Percentiles rank a stretch among this genome's conserved stretches.
phyloP scores from a whole-genome alignment of 2,888 invertebrate genomes.

The Drosophila neotestacea region DNA sequence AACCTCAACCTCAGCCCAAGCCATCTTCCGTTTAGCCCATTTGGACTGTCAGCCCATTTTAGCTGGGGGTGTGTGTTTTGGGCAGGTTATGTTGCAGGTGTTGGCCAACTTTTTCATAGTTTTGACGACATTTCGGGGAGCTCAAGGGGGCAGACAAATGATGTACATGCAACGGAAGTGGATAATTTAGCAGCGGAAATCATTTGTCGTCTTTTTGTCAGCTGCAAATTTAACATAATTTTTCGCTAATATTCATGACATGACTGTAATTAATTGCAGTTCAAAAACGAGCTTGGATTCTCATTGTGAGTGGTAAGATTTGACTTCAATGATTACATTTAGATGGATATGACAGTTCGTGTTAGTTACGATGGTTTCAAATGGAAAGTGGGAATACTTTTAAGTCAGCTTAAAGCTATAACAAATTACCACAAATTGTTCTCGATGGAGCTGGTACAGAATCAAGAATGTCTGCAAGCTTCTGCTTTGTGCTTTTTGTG shows the following conservation, averaged over 20 bases:
- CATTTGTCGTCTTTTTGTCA: slow-evolving; percentile 78
- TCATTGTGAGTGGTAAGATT: background rate
- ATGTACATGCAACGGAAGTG: slow-evolving; percentile 75
- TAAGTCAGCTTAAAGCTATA: slow-evolving; percentile 31
- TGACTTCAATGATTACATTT: background rate
- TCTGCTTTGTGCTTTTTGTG: slow-evolving; percentile 44
- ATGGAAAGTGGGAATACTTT: background rate
- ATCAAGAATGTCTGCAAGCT: slow-evolving; percentile 46
- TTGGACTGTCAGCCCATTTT: slow-evolving; percentile 26
- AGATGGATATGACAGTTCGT: background rate
- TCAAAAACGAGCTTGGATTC: background rate
- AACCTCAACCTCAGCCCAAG: slow-evolving; percentile 9
- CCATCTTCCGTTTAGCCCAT: slow-evolving; percentile 26
- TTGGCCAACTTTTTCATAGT: slow-evolving; percentile 57
- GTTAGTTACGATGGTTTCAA: background rate
- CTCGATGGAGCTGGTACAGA: slow-evolving; percentile 4
- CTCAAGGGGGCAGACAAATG: slow-evolving; percentile 50
- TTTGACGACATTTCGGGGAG: slow-evolving; percentile 17
- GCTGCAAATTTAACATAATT: slow-evolving; percentile 56
- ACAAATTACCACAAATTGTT: slow-evolving; percentile 39
- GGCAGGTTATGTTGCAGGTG: slow-evolving; percentile 48
- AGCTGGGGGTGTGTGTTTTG: slow-evolving; percentile 4
- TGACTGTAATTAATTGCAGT: slow-evolving; percentile 43
- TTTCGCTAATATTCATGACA: slow-evolving; percentile 33
- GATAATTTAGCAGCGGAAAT: slow-evolving; percentile 74